Base-by-base conservation (phyloP, 1,140 invertebrate species). In the Mamestra configurata region DNA sequence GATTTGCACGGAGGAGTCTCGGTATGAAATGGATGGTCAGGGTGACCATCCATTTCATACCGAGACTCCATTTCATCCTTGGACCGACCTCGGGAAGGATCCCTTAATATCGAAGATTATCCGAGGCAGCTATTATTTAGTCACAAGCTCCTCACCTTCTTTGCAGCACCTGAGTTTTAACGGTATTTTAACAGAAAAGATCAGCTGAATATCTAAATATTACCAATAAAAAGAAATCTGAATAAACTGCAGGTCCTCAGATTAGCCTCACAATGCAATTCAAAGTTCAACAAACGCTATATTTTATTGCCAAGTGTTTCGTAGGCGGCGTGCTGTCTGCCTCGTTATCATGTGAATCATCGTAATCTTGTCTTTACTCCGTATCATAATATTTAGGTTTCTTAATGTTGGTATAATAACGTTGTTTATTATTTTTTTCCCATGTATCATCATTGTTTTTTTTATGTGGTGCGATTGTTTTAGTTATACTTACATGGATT, bases 281-380 rank as follows among this genome's bases (percentile, higher is more conserved):
- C n/a, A 59, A 37, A 75, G 71, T 75, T 75, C 71, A 75, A 75
- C 71, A 75, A 43, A 40, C 71, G 71, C 35, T 43, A 59, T 75
- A 75, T 57, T 75, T 53, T 57, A 75, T 72, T 59, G 71, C 18
- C 53, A 75, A 75, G 35, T 13, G 20, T 43, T 75, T 70, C 66
- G 71, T 75, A 59, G 71, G 71, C 71, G 71, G 57, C 71, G 40
- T 22, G 53, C 20, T 24, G 71, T 75, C 71, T 75, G 11, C 70
- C n/a, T 8, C 11, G 6, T 59, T 24, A 59, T 75, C 71, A 43
- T 15, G 31, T 75, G 71, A 75, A 59, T 75, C 71, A 75, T 75
- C 27, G 27, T 55, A 59, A 75, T 59, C 18, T 37, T 6, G 18
- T 75, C 37, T 75, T 59, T 75, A 75, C 53, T 57, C 59, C 27